phyloP scores from a whole-genome alignment of 2,888 invertebrate species.

The Tinea semifulvella region DNA sequence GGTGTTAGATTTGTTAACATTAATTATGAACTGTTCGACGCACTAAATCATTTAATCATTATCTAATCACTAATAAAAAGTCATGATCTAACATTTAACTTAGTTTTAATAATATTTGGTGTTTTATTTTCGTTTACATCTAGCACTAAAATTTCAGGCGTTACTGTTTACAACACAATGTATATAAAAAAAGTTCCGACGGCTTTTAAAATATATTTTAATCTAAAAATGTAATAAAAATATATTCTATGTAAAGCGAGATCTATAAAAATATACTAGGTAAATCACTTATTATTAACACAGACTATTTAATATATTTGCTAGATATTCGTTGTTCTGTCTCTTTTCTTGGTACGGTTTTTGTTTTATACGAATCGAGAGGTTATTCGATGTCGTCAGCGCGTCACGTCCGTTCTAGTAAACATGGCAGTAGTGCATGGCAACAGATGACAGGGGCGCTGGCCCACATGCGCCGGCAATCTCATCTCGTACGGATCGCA shows the following conservation, averaged over 20 bases:
- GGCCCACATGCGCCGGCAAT: conserved; percentile 52
- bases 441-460: conserved; percentile 62
- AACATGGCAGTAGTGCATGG: conserved; percentile 57
- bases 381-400: conserved; percentile 62
- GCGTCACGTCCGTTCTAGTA: conserved; percentile 59
- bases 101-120: conserved; percentile 16
- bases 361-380: conserved; percentile 30
- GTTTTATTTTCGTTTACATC: conserved; percentile 16
- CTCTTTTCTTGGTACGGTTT: conserved; percentile 28
- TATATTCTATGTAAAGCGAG: conserved; percentile 10
- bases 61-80: neutral
- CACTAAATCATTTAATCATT: neutral
- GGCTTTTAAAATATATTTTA: neutral
- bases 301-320: neutral
- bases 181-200: neutral
- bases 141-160: neutral
- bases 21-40: neutral
- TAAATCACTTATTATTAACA: conserved; percentile 1
- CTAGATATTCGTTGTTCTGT: conserved; percentile 43
- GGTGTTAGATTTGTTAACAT: conserved; percentile 4
- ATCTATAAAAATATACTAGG: conserved; percentile 5
- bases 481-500: conserved; percentile 17
- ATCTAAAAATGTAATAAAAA: neutral
- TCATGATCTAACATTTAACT: neutral
- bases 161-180: neutral